A percentile compares a stretch with the other conserved stretches of the same genome.
These are phyloP conservation scores for Drosophila pseudoananassae DNA, from an alignment of 1,140 invertebrate species.

Conservation along the genomic window DNA sequence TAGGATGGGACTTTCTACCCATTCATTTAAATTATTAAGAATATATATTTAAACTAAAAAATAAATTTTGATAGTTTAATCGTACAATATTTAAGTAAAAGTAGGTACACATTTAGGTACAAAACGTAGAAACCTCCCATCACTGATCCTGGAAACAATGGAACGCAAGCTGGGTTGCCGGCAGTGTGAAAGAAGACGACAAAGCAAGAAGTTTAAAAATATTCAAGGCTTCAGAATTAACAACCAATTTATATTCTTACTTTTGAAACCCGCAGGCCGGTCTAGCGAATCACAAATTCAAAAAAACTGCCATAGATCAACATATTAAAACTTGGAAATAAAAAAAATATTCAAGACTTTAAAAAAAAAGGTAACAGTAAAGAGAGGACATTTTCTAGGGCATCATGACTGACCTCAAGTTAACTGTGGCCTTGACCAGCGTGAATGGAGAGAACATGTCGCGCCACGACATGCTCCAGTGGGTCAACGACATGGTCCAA, in stretches of 20 bases:
- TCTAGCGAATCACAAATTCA: slow-evolving; percentile 5
- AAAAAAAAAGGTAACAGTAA: slow-evolving; percentile 22
- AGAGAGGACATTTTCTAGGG: slow-evolving; percentile 21
- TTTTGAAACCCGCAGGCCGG: slow-evolving; percentile 22
- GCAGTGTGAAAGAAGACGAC: neutral
- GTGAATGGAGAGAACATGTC: slow-evolving; percentile 98
- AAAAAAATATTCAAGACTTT: neutral
- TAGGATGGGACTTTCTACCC: too few species aligned
- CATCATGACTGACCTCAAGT: slow-evolving; percentile 90
- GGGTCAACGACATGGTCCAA: slow-evolving; percentile 98
- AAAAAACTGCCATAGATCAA: neutral
- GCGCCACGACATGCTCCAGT: slow-evolving; percentile 98
- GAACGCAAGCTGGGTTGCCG: slow-evolving; percentile 3
- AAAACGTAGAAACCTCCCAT: slow-evolving; percentile 5
- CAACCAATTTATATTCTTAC: neutral
- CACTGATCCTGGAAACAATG: slow-evolving; percentile 34
- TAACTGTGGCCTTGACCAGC: slow-evolving; percentile 96
- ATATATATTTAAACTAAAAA: too few species aligned
- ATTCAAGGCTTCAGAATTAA: neutral
- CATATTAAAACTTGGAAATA: too few species aligned
- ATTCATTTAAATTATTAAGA: too few species aligned
- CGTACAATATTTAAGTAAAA: too few species aligned
- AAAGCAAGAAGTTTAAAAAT: slow-evolving; percentile 2
- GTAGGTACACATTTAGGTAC: slow-evolving; percentile 1
- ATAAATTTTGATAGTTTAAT: too few species aligned